Base-by-base conservation (phyloP, 2,888 invertebrate species). In the Pseudeuparius sepicola region DNA sequence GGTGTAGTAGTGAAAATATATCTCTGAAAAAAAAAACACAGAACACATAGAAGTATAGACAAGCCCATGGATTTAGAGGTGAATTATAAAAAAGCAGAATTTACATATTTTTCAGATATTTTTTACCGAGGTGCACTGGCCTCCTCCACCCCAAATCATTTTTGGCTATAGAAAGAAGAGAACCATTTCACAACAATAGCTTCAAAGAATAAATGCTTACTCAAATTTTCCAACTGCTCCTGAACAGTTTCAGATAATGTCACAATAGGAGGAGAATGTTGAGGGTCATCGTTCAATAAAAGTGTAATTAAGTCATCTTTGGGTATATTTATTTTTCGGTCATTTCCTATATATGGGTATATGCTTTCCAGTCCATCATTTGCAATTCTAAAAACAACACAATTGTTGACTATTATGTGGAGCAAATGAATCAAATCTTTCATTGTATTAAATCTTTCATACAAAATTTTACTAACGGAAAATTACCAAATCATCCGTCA, bases 351-450 rank as follows among this genome's bases (percentile, higher is more conserved):
- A 52, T 72, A 82, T 7, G 74, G 73, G 40, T 76, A 67, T 45
- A 88, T 70, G 50, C 84, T 83, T 42, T 73, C 73, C 25, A 89
- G 64, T 4, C 90, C 89, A 67, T 96, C 94, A 58, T 94, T 92
- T 1, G 92, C 87, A 52, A 96, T 69, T 42, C 90, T 72, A 56
- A 4, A 49, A 50, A 38, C 25, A 39, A 17, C 13, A 17, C 6
- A 18, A 34, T n/a, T n/a, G n/a, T n/a, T n/a, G n/a, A n/a, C n/a
- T n/a, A n/a, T n/a, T n/a, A n/a, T n/a, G n/a, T n/a, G n/a, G n/a
- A n/a, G n/a, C n/a, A n/a, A n/a, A n/a, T n/a, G n/a, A n/a, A n/a
- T n/a, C n/a, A n/a, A n/a, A n/a, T n/a, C n/a, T n/a, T n/a, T n/a
- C n/a, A n/a, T n/a, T n/a, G n/a, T n/a, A n/a, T n/a, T n/a, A n/a